Evolutionary conservation across 2,797 vertebrate species (phyloP).

Genomic region (Syndactyla subalaris): DNA sequence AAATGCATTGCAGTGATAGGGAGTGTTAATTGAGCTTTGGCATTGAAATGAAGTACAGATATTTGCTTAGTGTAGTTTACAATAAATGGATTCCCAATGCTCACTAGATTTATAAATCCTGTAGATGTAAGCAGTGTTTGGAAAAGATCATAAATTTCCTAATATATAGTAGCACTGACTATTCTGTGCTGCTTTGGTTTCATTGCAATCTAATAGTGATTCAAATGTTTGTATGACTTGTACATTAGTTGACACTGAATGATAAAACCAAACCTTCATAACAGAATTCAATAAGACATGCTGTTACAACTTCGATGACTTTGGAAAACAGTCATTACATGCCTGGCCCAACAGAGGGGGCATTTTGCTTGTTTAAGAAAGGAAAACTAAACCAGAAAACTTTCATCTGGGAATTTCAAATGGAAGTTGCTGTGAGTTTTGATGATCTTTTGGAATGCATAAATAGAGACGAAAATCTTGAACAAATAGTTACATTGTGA

Average conservation of each 20-base stretch:
- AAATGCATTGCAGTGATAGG: neutral
- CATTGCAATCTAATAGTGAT: neutral
- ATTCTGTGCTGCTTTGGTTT: neutral
- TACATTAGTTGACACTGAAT: neutral
- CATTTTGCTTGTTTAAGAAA: neutral
- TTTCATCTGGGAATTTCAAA: neutral
- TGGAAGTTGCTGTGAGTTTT: neutral
- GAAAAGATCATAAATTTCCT: neutral
- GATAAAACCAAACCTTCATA: neutral
- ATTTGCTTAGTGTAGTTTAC: neutral
- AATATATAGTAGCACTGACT: neutral
- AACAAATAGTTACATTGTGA: constrained; percentile 27
- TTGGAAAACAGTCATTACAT: neutral
- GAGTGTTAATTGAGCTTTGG: neutral
- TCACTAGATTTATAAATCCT: neutral
- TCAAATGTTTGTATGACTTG: neutral
- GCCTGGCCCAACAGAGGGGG: constrained; percentile 42
- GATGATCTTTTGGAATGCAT: neutral
- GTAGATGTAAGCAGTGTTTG: neutral
- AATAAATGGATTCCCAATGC: neutral
- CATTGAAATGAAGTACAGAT: neutral
- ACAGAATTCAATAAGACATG: neutral
- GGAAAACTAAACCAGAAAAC: neutral
- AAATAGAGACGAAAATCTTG: constrained; percentile 18
- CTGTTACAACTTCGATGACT: neutral